A percentile compares a stretch with the other conserved stretches of the same genome.
These are phyloP conservation scores for Romanogobio albipinnatus DNA, from an alignment of 2,113 vertebrate species.

Conservation along the genomic window DNA sequence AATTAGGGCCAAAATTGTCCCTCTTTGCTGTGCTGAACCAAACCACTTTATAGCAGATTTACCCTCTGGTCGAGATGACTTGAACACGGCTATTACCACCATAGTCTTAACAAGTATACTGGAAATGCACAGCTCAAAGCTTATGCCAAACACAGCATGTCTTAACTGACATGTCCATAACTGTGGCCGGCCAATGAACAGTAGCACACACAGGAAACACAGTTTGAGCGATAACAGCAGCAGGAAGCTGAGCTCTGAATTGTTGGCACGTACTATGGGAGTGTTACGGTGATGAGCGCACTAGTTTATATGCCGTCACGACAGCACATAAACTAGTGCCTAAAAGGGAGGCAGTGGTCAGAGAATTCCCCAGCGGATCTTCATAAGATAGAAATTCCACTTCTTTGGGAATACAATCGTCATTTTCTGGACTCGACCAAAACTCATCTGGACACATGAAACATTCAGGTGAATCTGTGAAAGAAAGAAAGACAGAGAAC, in stretches of 20 bases:
- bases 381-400: slow-evolving; percentile 62
- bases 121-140: neutral
- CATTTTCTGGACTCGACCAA: slow-evolving; percentile 69
- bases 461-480: slow-evolving; percentile 69
- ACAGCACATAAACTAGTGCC: slow-evolving; percentile 56
- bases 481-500: neutral
- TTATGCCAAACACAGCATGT: slow-evolving; percentile 6
- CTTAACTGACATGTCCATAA: neutral
- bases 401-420: slow-evolving; percentile 69
- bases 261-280: slow-evolving; percentile 66
- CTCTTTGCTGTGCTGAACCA: slow-evolving; percentile 62
- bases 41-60: slow-evolving; percentile 64
- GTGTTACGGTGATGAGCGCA: slow-evolving; percentile 55
- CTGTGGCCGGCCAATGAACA: neutral
- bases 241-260: slow-evolving; percentile 68
- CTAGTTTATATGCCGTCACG: slow-evolving; percentile 57
- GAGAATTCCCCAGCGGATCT: slow-evolving; percentile 58
- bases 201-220: neutral
- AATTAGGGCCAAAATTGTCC: slow-evolving; percentile 55
- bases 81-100: neutral
- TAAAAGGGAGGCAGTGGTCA: slow-evolving; percentile 56
- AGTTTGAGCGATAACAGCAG: slow-evolving; percentile 62
- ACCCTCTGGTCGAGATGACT: slow-evolving; percentile 57
- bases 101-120: slow-evolving; percentile 3
- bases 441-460: slow-evolving; percentile 69